Evolutionary conservation across 1,140 invertebrate species (phyloP).

Genomic region (Idris sp.): DNA sequence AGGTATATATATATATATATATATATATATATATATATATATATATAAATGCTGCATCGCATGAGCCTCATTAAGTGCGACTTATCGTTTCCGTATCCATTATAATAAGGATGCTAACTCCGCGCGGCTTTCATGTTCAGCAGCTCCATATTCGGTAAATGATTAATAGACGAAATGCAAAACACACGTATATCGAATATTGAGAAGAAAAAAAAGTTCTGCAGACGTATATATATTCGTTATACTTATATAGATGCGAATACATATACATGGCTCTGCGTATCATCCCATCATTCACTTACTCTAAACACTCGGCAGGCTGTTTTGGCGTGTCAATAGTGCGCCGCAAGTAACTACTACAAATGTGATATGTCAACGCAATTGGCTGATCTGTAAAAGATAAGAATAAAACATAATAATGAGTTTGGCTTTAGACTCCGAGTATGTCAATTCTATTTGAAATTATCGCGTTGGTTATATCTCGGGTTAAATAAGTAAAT

Average conservation of each 20-base stretch:
- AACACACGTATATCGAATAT: constrained; percentile 57
- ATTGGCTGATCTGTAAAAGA: constrained; percentile 23
- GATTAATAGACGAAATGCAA: constrained; percentile 57
- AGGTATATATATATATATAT: too few species aligned
- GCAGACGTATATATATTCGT: constrained; percentile 54
- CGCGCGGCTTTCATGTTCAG: constrained; percentile 46
- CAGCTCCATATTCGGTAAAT: constrained; percentile 62
- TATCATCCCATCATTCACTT: constrained; percentile 45
- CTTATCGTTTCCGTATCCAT: constrained; percentile 67
- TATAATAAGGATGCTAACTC: constrained; percentile 65
- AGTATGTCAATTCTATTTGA: too few species aligned
- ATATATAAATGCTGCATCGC: too few species aligned
- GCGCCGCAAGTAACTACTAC: constrained; percentile 42
- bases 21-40: too few species aligned
- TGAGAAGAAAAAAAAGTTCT: too few species aligned
- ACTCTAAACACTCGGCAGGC: constrained; percentile 29
- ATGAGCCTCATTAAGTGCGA: constrained; percentile 65
- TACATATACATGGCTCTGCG: constrained; percentile 18
- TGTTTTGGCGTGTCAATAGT: constrained; percentile 34
- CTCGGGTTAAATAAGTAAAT: too few species aligned
- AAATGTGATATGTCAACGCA: constrained; percentile 42
- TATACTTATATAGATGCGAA: constrained; percentile 52
- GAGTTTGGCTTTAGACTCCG: too few species aligned
- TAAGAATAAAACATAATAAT: constrained; percentile 5
- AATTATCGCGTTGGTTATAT: too few species aligned